A percentile compares a stretch with the other conserved stretches of the same genome.
phyloP scores from a whole-genome alignment of 2,888 invertebrate genomes.

The Parasteatoda lunata region DNA sequence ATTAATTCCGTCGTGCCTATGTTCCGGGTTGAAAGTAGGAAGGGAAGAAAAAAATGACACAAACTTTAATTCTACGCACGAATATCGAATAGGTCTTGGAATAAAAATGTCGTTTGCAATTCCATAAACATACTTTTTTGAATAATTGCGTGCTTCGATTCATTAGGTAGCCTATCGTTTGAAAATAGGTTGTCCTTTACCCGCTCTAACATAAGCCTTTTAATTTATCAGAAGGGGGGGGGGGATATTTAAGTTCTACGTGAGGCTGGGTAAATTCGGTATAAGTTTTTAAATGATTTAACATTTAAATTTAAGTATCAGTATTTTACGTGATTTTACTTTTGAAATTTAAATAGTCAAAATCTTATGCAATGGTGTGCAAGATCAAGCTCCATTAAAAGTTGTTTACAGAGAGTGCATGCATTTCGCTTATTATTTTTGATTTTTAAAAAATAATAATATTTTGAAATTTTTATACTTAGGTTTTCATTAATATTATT shows the following conservation, averaged over 20 bases:
- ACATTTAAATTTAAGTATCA: no score
- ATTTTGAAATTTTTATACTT: no score
- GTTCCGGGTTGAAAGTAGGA: neutral
- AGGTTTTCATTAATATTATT: no score
- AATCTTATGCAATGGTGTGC: no score
- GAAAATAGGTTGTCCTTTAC: constrained; percentile 14
- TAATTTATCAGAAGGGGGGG: no score
- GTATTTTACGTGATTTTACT: no score
- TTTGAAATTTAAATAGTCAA: no score
- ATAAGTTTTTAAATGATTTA: neutral
- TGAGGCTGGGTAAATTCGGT: neutral
- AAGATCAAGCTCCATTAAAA: no score
- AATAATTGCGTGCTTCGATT: constrained; percentile 43
- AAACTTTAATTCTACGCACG: constrained; percentile 36
- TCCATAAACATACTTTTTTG: constrained; percentile 42
- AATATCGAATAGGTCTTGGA: constrained; percentile 16
- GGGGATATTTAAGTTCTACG: neutral
- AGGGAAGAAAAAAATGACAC: neutral
- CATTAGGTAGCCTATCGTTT: constrained; percentile 12
- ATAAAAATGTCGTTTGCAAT: constrained; percentile 19
- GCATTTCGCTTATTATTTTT: no score
- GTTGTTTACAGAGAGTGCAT: no score
- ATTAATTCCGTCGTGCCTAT: neutral
- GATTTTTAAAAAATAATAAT: no score
- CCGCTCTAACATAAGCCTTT: no score